Conservation (phyloP, 2,888 invertebrate species). For the Ellobium chinense region DNA sequence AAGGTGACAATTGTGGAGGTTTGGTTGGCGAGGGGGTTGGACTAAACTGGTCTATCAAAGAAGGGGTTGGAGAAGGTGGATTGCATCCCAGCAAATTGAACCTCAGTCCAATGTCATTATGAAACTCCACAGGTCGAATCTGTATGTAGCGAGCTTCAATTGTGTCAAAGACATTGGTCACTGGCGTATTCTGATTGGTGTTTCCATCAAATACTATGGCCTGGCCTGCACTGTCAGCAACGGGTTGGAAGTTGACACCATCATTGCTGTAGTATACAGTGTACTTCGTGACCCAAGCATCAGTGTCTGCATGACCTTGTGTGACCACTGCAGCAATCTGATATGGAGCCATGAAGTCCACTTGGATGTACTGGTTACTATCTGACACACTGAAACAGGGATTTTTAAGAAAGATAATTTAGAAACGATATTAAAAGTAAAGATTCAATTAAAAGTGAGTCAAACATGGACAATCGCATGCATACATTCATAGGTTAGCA, state of each 20-base stretch:
- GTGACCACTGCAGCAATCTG: constrained; percentile 63
- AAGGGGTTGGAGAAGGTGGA: constrained; percentile 56
- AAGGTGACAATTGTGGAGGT: too few relatives aligned
- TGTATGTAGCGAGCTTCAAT: constrained; percentile 61
- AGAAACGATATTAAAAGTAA: too few relatives aligned
- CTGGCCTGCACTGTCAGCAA: background rate
- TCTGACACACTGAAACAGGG: constrained; percentile 51
- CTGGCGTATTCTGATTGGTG: constrained; percentile 53
- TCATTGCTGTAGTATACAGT: constrained; percentile 62
- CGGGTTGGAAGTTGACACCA: constrained; percentile 56
- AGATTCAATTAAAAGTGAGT: too few relatives aligned
- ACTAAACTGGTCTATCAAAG: constrained; percentile 29
- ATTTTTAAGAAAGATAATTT: too few relatives aligned
- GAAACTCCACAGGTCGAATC: constrained; percentile 77
- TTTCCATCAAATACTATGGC: constrained; percentile 80
- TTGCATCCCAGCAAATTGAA: constrained; percentile 68
- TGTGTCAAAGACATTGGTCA: constrained; percentile 44
- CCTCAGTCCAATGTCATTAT: constrained; percentile 61
- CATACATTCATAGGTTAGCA: too few relatives aligned
- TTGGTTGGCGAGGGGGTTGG: too few relatives aligned
- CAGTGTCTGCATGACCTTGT: constrained; percentile 57
- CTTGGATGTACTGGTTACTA: constrained; percentile 62
- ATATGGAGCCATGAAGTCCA: constrained; percentile 62
- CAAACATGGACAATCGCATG: too few relatives aligned
- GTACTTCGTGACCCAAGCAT: constrained; percentile 62